These are phyloP conservation scores for Dusona sp. DNA, from an alignment of 2,888 invertebrate species.

Conservation along the genomic window DNA sequence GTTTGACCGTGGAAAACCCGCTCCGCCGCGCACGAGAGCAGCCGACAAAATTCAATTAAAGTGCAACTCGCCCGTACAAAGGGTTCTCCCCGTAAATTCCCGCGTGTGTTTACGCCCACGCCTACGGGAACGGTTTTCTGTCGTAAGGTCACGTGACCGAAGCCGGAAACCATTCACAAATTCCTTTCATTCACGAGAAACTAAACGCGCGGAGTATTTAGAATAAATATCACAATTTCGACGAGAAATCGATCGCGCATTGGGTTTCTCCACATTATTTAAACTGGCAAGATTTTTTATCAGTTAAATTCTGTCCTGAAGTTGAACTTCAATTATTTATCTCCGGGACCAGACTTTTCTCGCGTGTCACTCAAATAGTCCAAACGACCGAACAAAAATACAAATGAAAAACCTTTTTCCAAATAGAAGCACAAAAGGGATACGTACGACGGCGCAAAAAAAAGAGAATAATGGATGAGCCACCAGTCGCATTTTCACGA, in stretches of 20 bases:
- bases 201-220: neutral
- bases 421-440: neutral
- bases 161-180: constrained; percentile 47
- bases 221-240: neutral
- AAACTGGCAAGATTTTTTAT: too few relatives aligned
- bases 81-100: neutral
- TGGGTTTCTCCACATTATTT: too few relatives aligned
- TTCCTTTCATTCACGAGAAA: constrained; percentile 36
- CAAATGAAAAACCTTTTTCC: neutral
- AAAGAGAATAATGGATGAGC: too few relatives aligned
- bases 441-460: neutral
- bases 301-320: too few relatives aligned
- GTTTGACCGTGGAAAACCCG: neutral
- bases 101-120: neutral
- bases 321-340: neutral
- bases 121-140: neutral
- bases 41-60: neutral
- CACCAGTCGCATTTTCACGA: too few relatives aligned
- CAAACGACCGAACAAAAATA: neutral
- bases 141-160: constrained; percentile 27
- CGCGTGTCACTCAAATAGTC: neutral
- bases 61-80: neutral
- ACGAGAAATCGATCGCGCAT: neutral
- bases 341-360: neutral
- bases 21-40: neutral